phyloP scores from a whole-genome alignment of 2,888 invertebrate genomes.

The Rugalucina vietnamica region DNA sequence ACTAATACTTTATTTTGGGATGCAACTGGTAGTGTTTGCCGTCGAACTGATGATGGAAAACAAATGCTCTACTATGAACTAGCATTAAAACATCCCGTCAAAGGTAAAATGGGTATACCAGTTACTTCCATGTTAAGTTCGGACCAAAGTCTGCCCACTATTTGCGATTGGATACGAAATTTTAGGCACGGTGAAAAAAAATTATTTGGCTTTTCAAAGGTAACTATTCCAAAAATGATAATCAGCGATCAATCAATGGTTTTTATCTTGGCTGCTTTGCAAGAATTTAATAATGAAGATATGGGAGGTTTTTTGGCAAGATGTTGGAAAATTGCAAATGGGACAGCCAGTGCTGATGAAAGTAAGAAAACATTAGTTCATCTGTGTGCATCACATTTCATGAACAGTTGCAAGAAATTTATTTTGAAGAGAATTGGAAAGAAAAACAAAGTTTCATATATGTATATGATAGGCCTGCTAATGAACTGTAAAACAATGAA shows the following conservation, averaged over 20 bases:
- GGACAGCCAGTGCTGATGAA: background rate
- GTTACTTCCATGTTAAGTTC: slow-evolving; percentile 5
- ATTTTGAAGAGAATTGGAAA: background rate
- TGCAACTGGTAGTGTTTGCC: slow-evolving; percentile 25
- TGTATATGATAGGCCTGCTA: slow-evolving; percentile 8
- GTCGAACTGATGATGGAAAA: background rate
- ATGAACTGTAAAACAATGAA: slow-evolving; percentile 3
- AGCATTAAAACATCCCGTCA: slow-evolving; percentile 8
- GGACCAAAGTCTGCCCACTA: slow-evolving; percentile 5
- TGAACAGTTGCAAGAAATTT: slow-evolving; percentile 5
- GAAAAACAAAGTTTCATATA: background rate
- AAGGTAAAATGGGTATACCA: slow-evolving; percentile 34
- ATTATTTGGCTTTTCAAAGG: background rate
- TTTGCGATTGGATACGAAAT: background rate
- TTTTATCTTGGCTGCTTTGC: slow-evolving; percentile 9
- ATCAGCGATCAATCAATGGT: slow-evolving; percentile 1
- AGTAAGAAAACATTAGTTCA: background rate
- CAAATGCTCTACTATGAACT: slow-evolving; percentile 26
- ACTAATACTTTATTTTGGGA: slow-evolving; percentile 23
- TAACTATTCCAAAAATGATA: background rate
- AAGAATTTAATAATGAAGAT: slow-evolving; percentile 4
- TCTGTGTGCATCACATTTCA: slow-evolving; percentile 18
- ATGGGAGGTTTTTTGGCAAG: background rate
- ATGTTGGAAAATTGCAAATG: background rate
- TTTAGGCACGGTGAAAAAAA: slow-evolving; percentile 9